phyloP scores from a whole-genome alignment of 1,140 invertebrate genomes.

The Sinonovacula constricta region DNA sequence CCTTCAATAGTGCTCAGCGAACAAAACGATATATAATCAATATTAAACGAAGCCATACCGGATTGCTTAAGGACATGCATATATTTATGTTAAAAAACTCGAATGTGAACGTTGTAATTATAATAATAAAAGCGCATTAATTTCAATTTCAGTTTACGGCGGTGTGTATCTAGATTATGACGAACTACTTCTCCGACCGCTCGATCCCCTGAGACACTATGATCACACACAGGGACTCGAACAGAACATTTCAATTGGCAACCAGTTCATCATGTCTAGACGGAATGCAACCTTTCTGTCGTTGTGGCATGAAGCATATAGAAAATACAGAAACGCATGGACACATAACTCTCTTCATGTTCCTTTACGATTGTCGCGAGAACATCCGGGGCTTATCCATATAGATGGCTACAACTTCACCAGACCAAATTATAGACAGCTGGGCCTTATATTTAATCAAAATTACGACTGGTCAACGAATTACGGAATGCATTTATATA shows the following conservation, averaged over 20 bases:
- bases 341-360: slow-evolving; percentile 37
- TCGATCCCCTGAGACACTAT: slow-evolving; percentile 18
- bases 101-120: too few relatives aligned
- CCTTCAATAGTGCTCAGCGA: too few relatives aligned
- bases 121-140: too few relatives aligned
- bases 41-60: too few relatives aligned
- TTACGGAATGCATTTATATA: slow-evolving; percentile 47
- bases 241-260: slow-evolving; percentile 2
- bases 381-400: slow-evolving; percentile 36
- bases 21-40: too few relatives aligned
- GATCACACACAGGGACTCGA: slow-evolving; percentile 36
- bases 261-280: slow-evolving; percentile 29
- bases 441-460: slow-evolving; percentile 17
- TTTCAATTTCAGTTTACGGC: slow-evolving; percentile 40
- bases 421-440: slow-evolving; percentile 22
- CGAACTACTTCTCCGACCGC: slow-evolving; percentile 15
- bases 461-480: slow-evolving; percentile 47
- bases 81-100: too few relatives aligned
- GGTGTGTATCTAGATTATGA: slow-evolving; percentile 47
- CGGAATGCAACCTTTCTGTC: slow-evolving; percentile 26
- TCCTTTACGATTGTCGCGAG: slow-evolving; percentile 16
- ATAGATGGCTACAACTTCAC: slow-evolving; percentile 43
- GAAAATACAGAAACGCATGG: slow-evolving; percentile 24
- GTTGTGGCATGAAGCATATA: slow-evolving; percentile 36
- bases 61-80: too few relatives aligned